phyloP scores from a whole-genome alignment of 2,113 vertebrate species.

The Fulmarus glacialis region DNA sequence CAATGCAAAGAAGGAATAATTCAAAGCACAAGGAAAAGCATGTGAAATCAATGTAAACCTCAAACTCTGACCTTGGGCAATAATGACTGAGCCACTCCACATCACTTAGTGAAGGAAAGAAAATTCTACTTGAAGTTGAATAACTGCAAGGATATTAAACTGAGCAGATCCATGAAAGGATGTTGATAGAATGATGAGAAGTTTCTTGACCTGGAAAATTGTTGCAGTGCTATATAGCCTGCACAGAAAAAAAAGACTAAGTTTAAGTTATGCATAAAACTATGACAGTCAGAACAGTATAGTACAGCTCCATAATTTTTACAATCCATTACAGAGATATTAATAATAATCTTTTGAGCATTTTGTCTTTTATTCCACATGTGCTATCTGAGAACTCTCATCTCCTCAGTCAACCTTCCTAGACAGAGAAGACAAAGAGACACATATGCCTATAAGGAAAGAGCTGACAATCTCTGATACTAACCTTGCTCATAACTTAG shows the following conservation, averaged over 20 bases:
- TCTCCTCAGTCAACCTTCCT: neutral
- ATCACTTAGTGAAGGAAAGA: neutral
- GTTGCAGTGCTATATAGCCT: neutral
- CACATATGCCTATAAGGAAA: neutral
- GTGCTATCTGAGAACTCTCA: neutral
- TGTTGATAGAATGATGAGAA: neutral
- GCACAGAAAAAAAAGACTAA: accelerated
- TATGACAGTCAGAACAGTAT: neutral
- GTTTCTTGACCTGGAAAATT: constrained; percentile 36
- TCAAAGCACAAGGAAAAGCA: neutral
- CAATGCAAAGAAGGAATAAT: neutral
- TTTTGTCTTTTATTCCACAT: neutral
- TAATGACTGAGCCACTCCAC: neutral
- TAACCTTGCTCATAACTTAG: neutral
- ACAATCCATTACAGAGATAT: neutral
- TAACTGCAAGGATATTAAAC: neutral
- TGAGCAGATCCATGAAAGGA: neutral
- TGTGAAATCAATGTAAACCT: neutral
- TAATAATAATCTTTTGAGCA: neutral
- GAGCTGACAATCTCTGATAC: neutral
- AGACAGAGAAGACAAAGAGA: neutral
- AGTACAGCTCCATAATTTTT: neutral
- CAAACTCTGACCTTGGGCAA: neutral
- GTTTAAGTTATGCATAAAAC: neutral
- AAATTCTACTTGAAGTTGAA: constrained; percentile 14